These are phyloP conservation scores for Sylvietta virens DNA, from an alignment of 2,113 vertebrate species.

Conservation along the genomic window DNA sequence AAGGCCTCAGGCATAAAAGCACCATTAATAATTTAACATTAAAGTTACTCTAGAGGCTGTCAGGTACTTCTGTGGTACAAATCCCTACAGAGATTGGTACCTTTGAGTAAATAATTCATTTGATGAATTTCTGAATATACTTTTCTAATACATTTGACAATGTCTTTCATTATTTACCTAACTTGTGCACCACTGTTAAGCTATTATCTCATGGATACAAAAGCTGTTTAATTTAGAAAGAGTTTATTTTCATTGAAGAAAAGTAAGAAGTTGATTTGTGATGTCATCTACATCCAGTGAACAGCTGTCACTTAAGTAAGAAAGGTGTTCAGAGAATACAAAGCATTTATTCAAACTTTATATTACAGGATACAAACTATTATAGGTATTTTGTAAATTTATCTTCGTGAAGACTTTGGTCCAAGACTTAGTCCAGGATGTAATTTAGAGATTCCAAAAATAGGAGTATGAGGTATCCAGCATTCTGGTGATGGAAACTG, in stretches of 20 bases:
- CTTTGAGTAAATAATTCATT: not conserved
- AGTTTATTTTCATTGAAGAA: not conserved
- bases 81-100: not conserved
- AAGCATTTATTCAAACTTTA: not conserved
- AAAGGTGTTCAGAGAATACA: not conserved
- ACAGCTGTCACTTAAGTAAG: not conserved
- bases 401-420: not conserved
- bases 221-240: not conserved
- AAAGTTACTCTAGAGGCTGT: not conserved
- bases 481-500: not conserved
- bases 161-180: not conserved
- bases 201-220: not conserved
- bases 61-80: not conserved
- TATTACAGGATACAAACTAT: not conserved
- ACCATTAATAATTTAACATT: slow-evolving; percentile 9
- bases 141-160: not conserved
- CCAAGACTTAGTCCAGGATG: not conserved
- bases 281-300: not conserved
- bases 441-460: not conserved
- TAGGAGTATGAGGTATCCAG: rapidly evolving
- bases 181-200: not conserved
- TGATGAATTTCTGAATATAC: not conserved
- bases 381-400: not conserved
- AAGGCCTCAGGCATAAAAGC: not conserved
- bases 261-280: not conserved